Evolutionary conservation across 2,888 invertebrate species (phyloP), one percentile per base, ranked within the genome.

Genomic region (Lasioglossum oenotherae): DNA sequence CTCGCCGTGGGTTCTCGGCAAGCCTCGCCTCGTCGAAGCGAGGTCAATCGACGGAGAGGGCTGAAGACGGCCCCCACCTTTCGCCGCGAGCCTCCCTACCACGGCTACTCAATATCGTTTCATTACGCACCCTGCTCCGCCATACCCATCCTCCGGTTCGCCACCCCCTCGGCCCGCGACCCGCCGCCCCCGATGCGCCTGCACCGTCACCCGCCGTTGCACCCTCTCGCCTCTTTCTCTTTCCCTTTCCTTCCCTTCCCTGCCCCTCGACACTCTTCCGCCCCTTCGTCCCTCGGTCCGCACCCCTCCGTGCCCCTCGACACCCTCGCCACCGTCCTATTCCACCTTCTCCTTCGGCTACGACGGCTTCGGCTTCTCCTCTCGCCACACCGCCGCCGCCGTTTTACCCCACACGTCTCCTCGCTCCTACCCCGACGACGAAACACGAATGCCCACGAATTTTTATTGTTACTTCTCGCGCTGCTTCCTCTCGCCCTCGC

Each of bases 391-490:
- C 60, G 74, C 79, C 79, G 74, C 79, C 79, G 67, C 82, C 81
- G 69, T 57, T 78, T 74, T 81, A 57, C 80, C 86, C 86, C 80
- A 53, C 89, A 87, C 80, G 80, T 80, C 80, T 71, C 86, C 23
- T 53, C 53, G 85, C 81, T 87, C 71, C 90, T 89, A 87, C 88
- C 90, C 91, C 85, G 92, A 69, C 93, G 94, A 93, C 93, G 92
- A 94, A 94, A 94, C 94, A 94, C 93, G 94, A 94, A 94, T 93
- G 93, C 92, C 92, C 92, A 93, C 94, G 94, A 95, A 95, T 94
- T 95, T 95, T 95, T 95, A 95, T 94, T 93, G 94, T 95, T 94
- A 92, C 94, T 93, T 93, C 94, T 93, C 93, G 93, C 92, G 92
- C 92, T 91, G 91, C 90, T 91, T 88, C 91, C 88, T 82, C 88